Evolutionary conservation across 2,888 invertebrate genomes (phyloP).

Genomic region (Heliothis peltigera): DNA sequence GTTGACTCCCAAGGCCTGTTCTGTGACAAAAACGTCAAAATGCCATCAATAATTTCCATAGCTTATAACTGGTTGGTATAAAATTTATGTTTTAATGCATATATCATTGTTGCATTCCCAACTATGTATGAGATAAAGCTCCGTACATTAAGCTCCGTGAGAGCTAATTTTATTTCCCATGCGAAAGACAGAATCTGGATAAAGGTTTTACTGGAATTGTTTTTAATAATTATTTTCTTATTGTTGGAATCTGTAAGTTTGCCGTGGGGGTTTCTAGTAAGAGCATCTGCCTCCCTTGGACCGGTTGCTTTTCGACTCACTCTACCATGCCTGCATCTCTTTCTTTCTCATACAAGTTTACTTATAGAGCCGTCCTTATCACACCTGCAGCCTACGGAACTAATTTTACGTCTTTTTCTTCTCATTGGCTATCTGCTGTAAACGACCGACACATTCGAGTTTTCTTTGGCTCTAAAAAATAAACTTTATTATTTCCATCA

Average conservation of each 20-base stretch:
- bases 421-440: conserved; percentile 80
- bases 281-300: conserved; percentile 87
- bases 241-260: conserved; percentile 82
- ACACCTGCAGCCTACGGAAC: conserved; percentile 79
- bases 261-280: conserved; percentile 83
- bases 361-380: conserved; percentile 70
- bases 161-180: conserved; percentile 56
- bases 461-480: conserved; percentile 69
- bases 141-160: conserved; percentile 17
- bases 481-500: conserved; percentile 56
- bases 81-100: conserved; percentile 2
- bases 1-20: not conserved
- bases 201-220: conserved; percentile 68
- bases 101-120: not conserved
- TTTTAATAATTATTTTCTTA: conserved; percentile 85
- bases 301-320: conserved; percentile 85
- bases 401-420: conserved; percentile 86
- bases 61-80: not conserved
- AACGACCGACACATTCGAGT: conserved; percentile 72
- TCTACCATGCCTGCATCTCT: conserved; percentile 71
- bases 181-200: conserved; percentile 62
- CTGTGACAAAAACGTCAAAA: not conserved
- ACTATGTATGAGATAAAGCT: conserved; percentile 26
- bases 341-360: conserved; percentile 63
- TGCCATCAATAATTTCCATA: too few relatives aligned